These are phyloP conservation scores for Rhagologus leucostigma DNA, from an alignment of 2,113 vertebrate species.

Conservation along the genomic window DNA sequence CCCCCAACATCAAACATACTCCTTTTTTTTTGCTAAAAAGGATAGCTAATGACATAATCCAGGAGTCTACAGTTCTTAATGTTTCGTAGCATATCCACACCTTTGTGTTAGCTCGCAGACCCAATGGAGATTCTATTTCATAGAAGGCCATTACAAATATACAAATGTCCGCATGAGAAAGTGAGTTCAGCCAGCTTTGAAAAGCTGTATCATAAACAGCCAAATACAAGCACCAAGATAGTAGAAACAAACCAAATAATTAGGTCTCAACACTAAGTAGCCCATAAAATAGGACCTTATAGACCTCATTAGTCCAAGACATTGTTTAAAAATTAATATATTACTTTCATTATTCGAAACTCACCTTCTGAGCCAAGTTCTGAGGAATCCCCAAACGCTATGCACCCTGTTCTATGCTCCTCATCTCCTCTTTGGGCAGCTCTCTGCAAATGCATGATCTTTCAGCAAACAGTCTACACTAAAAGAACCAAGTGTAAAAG, in stretches of 20 bases:
- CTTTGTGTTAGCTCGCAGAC: neutral
- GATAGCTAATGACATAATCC: neutral
- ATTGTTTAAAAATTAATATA: neutral
- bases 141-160: neutral
- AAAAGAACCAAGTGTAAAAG: neutral
- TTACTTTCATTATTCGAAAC: neutral
- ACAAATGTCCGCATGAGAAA: neutral
- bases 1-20: neutral
- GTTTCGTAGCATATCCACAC: fast-evolving
- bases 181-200: neutral
- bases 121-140: neutral
- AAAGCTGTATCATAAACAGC: neutral
- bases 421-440: neutral
- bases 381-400: neutral
- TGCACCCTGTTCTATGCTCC: neutral
- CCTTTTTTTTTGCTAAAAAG: neutral
- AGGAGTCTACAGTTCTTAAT: neutral
- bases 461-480: neutral
- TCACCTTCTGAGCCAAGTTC: neutral
- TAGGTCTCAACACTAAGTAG: neutral
- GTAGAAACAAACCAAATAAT: neutral
- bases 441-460: neutral
- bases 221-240: neutral
- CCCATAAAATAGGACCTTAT: neutral
- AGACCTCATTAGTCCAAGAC: neutral